Conservation (phyloP, 2,888 invertebrate genomes). For the Limnephilus lunatus region DNA sequence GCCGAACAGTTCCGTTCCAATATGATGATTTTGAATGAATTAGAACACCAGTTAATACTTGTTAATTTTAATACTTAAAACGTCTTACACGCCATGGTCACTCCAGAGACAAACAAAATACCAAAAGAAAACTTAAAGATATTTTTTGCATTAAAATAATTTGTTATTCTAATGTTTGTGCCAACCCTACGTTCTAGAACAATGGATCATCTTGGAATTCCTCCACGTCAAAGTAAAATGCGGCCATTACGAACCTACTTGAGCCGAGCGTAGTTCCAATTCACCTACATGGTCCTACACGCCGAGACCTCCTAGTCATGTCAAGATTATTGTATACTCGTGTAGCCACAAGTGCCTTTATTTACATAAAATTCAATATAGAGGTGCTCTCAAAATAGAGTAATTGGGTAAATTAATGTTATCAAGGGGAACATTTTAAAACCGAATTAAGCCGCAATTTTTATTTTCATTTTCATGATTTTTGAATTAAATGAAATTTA, state of each 20-base stretch:
- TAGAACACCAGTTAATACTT: too few species aligned
- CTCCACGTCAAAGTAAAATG: slow-evolving; percentile 12
- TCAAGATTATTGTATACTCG: background rate
- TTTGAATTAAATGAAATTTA: too few species aligned
- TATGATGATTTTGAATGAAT: too few species aligned
- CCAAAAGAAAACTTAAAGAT: too few species aligned
- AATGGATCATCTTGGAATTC: slow-evolving; percentile 37
- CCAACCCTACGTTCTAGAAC: slow-evolving; percentile 14
- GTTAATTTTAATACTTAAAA: too few species aligned
- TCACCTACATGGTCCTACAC: background rate
- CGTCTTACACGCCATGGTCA: too few species aligned
- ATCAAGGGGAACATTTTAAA: background rate
- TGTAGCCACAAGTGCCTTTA: background rate
- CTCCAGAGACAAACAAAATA: too few species aligned
- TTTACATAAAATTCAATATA: background rate
- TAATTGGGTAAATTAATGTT: background rate
- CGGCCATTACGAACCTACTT: slow-evolving; percentile 1
- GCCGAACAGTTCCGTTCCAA: too few species aligned
- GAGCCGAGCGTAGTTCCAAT: background rate
- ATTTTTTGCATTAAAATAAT: background rate
- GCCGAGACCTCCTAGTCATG: background rate
- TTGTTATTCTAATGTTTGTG: background rate
- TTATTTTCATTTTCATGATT: background rate
- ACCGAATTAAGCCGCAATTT: background rate
- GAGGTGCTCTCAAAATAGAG: background rate